A percentile compares a stretch with the other conserved stretches of the same genome.
These are phyloP conservation scores for Odontophorus gujanensis DNA, from an alignment of 2,113 vertebrate species.

Conservation along the genomic window DNA sequence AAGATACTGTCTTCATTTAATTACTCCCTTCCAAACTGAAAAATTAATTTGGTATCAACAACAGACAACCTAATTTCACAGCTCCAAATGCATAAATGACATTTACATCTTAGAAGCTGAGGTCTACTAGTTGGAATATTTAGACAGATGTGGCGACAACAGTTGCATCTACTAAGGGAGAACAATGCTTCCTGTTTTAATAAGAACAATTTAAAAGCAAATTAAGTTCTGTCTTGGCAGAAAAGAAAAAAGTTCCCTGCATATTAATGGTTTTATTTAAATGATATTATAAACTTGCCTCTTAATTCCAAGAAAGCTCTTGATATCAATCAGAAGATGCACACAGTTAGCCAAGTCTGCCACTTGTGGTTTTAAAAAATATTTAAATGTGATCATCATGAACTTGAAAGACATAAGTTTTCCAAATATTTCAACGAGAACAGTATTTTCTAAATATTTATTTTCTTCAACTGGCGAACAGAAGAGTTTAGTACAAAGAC, in stretches of 20 bases:
- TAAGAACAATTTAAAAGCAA: slow-evolving; percentile 38
- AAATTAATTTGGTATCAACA: slow-evolving; percentile 47
- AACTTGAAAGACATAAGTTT: background rate
- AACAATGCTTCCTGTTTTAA: slow-evolving; percentile 9
- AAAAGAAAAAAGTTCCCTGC: background rate
- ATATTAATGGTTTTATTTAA: background rate
- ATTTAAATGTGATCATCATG: background rate
- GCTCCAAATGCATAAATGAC: background rate
- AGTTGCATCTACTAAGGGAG: slow-evolving; percentile 8
- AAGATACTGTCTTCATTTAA: slow-evolving; percentile 24
- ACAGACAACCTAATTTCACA: slow-evolving; percentile 18
- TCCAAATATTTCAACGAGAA: background rate
- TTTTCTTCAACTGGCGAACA: background rate
- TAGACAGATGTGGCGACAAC: background rate
- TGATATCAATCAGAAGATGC: background rate
- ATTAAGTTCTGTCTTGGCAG: background rate
- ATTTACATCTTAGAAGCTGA: background rate
- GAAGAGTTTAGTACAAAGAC: background rate
- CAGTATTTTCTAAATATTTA: background rate
- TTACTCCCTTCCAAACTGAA: slow-evolving; percentile 20
- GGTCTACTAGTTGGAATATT: background rate
- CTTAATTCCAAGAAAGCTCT: background rate
- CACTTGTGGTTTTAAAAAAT: background rate
- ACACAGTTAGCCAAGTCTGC: background rate
- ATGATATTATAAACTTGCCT: background rate